phyloP scores from a whole-genome alignment of 1,140 invertebrate species.

The Danaus melanippus region DNA sequence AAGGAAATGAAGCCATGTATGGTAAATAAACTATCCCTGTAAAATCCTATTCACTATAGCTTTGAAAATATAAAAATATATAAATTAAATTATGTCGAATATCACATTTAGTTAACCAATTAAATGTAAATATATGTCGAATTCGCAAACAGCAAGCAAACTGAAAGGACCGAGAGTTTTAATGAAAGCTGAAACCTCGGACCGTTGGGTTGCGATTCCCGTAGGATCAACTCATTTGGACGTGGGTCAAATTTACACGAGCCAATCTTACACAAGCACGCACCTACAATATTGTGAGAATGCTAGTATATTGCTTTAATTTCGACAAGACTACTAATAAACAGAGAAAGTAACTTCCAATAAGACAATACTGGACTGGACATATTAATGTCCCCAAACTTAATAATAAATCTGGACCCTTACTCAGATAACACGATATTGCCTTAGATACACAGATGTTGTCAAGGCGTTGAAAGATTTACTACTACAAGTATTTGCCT shows the following conservation, averaged over 20 bases:
- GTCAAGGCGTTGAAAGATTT: too few species aligned
- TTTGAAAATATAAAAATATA: too few species aligned
- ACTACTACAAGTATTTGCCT: too few species aligned
- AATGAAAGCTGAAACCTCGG: conserved; percentile 37
- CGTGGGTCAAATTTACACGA: conserved; percentile 53
- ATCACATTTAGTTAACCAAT: too few species aligned
- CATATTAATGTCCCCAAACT: too few species aligned
- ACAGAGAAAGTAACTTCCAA: conserved; percentile 8
- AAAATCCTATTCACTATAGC: too few species aligned
- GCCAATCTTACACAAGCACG: conserved; percentile 45
- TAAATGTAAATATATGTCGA: not conserved
- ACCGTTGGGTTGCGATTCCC: conserved; percentile 26
- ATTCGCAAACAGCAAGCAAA: conserved; percentile 18
- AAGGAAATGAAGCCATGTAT: too few species aligned
- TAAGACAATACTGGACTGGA: conserved; percentile 1
- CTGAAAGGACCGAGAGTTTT: conserved; percentile 22
- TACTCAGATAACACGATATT: too few species aligned
- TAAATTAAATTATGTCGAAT: too few species aligned
- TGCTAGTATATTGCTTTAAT: conserved; percentile 26
- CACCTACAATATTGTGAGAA: conserved; percentile 38
- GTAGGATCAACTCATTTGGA: conserved; percentile 49
- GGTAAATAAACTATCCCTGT: too few species aligned
- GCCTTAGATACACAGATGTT: too few species aligned
- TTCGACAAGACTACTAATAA: conserved; percentile 13
- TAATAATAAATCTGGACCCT: too few species aligned